Base-by-base conservation (phyloP, 2,113 vertebrate species). In the Tor tambroides region DNA sequence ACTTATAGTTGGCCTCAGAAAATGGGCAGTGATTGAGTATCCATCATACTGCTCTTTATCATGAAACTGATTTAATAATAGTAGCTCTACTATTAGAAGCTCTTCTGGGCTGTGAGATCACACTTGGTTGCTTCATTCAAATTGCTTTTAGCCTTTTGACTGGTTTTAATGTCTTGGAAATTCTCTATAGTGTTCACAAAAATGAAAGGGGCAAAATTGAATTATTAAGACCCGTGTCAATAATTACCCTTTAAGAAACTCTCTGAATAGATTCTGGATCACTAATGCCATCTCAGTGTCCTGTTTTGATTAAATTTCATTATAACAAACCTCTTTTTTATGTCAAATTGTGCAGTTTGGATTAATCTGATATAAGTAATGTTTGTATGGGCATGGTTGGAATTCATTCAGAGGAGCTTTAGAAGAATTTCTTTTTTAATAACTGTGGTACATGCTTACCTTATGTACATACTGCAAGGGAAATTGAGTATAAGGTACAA, bases 221-320 rank as follows among this genome's bases (percentile, higher is more conserved):
- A 59, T 56, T 82, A 82, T 67, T 77, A 77, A 59, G 83, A 59
- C 28, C 77, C 23, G 43, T 69, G 77, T 63, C 77, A 82, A 86
- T 87, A 87, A 89, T 89, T 74, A 84, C 49, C 56, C 69, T 77
- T 76, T 80, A 84, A 81, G 80, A 85, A 89, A 61, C 77, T 69
- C 65, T 86, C n/a, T 43, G 85, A 76, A 80, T 61, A 80, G 75
- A 80, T 86, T 61, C n/a, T 85, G 63, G 75, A 78, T 46, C 51
- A 38, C 59, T 23, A 51, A 38, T 69, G 54, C 21, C 26, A 14
- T 76, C 28, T 78, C 84, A 61, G 2, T 77, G 86, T 19, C 76
- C n/a, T 72, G 11, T 23, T 77, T 23, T 67, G 26, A 81, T 54
- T 67, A 67, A 65, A 84, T 87, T 80, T 67, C 12, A 86, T 80